Evolutionary conservation across 2,113 vertebrate species (phyloP), one percentile per base, ranked within the genome.

Genomic region (Mohoua ochrocephala): DNA sequence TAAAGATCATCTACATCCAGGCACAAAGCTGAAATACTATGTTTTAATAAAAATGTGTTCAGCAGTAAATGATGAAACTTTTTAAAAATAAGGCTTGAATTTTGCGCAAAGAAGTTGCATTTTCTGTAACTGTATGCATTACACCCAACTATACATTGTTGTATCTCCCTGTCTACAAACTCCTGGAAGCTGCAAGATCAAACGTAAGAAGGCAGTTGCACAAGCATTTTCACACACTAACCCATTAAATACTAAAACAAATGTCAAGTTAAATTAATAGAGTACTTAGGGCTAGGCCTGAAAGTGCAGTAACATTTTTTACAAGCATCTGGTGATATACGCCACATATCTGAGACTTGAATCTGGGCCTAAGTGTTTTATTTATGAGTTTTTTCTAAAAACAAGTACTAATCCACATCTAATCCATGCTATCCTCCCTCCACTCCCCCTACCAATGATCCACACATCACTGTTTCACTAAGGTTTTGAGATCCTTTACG

Each of bases 311-410:
- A 96, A 96, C 73, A 53, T 71, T 97, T 97, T 97, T 96, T 96
- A 97, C 93, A 95, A 97, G 95, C 96, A 91, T 96, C 92, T 96
- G 91, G 88, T 95, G 92, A 95, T 91, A 88, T 35, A 93, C 8
- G 30, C 68, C 95, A 94, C 73, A 7, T 93, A 95, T 93, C 95
- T 84, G 56, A 95, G 91, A 87, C 75, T 75, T 95, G 85, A 96
- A 64, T 93, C 79, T 78, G 56, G 53, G 69, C 56, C 85, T 95
- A 93, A 93, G 88, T 93, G 95, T 93, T 96, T 96, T 95, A 93
- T 96, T 97, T 95, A 97, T 93, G 88, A 96, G 78, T 81, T 95
- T 96, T 96, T 93, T 93, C 92, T 93, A 81, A 95, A 95, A 96
- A 93, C 93, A 95, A 89, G 11, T 56, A 89, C 83, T 95, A 96